phyloP scores from a whole-genome alignment of 1,140 invertebrate genomes.

The Aphelinus certus region DNA sequence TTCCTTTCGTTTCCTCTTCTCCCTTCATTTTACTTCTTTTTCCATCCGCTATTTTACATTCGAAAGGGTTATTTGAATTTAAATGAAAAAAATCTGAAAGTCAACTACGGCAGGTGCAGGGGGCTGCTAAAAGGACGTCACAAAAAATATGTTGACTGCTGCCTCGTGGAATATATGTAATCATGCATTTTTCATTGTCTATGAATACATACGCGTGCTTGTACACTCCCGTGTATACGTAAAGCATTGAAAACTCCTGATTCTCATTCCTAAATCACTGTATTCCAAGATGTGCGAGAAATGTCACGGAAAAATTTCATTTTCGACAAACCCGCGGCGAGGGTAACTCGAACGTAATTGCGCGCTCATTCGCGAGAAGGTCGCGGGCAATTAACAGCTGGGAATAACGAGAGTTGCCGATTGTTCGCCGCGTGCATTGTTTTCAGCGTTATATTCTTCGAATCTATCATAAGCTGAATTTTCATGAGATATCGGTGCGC shows the following conservation, averaged over 20 bases:
- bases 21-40: not conserved
- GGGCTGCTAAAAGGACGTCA: not conserved
- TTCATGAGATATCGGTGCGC: not conserved
- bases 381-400: too few relatives aligned
- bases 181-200: slow-evolving; percentile 27
- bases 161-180: slow-evolving; percentile 17
- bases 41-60: not conserved
- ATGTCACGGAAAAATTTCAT: too few relatives aligned
- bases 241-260: too few relatives aligned
- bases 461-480: not conserved
- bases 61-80: slow-evolving; percentile 30
- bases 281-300: too few relatives aligned
- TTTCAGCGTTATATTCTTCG: too few relatives aligned
- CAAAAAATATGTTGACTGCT: slow-evolving; percentile 23
- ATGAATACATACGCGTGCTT: not conserved
- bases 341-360: too few relatives aligned
- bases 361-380: too few relatives aligned
- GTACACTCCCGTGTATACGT: not conserved
- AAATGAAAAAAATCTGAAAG: slow-evolving; percentile 37
- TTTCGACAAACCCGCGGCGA: too few relatives aligned
- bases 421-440: too few relatives aligned
- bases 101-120: slow-evolving; percentile 3
- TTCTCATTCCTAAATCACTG: too few relatives aligned
- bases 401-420: too few relatives aligned
- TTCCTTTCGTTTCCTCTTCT: slow-evolving; percentile 24